Percentiles rank a stretch among this genome's conserved stretches.
These are phyloP conservation scores for Paramormyrops hopkinsi DNA, from an alignment of 2,797 vertebrate species.

Conservation along the genomic window DNA sequence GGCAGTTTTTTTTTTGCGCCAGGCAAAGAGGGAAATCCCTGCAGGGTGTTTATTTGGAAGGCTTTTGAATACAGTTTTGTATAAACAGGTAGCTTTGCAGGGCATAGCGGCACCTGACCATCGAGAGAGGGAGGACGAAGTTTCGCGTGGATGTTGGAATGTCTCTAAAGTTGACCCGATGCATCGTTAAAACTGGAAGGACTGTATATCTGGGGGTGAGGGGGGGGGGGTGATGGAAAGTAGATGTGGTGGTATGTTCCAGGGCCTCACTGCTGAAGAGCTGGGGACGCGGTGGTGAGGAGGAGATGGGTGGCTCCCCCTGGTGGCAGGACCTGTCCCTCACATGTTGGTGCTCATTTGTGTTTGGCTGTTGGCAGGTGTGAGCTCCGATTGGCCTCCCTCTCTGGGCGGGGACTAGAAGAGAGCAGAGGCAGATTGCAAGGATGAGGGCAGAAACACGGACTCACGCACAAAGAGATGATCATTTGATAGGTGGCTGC, in stretches of 20 bases:
- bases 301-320: not conserved
- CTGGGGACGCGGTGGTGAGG: not conserved
- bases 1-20: not conserved
- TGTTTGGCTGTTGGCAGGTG: conserved; percentile 94
- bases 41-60: conserved; percentile 21
- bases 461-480: not conserved
- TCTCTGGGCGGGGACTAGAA: conserved; percentile 88
- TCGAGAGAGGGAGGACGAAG: not conserved
- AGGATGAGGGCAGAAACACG: not conserved
- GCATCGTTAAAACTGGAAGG: conserved; percentile 21
- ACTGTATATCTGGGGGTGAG: conserved; percentile 19
- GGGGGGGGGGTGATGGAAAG: conserved; percentile 17
- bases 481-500: not conserved
- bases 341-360: conserved; percentile 99
- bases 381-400: conserved; percentile 93
- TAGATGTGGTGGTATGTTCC: conserved; percentile 32
- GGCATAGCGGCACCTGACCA: not conserved
- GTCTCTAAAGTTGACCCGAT: not conserved
- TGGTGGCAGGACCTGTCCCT: conserved; percentile 33
- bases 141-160: not conserved
- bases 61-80: conserved; percentile 10
- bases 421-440: not conserved
- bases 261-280: not conserved
- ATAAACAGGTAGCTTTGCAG: not conserved
- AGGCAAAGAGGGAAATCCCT: not conserved